A percentile compares a stretch with the other conserved stretches of the same genome.
phyloP scores from a whole-genome alignment of 1,140 invertebrate species.

The Rhopalosiphum padi region DNA sequence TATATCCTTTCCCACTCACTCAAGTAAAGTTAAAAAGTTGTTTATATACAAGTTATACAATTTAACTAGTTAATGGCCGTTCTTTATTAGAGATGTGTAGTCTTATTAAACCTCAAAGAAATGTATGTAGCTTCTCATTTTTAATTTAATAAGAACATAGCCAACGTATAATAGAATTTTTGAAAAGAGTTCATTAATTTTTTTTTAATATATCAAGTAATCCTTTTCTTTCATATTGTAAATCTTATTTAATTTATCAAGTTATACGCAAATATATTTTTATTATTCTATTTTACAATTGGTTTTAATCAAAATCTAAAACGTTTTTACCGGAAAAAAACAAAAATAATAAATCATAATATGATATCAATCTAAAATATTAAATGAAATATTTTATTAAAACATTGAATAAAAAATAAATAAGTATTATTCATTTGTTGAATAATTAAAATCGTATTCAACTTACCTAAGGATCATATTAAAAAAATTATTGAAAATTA shows the following conservation, averaged over 20 bases:
- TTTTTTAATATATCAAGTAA: background rate
- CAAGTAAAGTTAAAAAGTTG: slow-evolving; percentile 1
- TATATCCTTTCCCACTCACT: background rate
- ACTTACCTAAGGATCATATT: background rate
- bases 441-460: background rate
- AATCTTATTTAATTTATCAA: background rate
- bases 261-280: background rate
- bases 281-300: background rate
- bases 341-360: background rate
- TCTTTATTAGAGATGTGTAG: background rate
- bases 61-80: background rate
- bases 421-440: background rate
- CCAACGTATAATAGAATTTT: background rate
- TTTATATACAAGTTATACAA: background rate
- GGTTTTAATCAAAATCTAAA: background rate
- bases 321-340: background rate
- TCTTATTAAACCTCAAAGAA: slow-evolving; percentile 6
- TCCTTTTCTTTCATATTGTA: background rate
- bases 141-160: background rate
- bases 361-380: background rate
- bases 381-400: background rate
- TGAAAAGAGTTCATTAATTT: background rate
- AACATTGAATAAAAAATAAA: background rate
- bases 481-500: background rate
- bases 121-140: background rate